A percentile compares a stretch with the other conserved stretches of the same genome.
Evolutionary conservation across 2,113 vertebrate genomes (phyloP).

Genomic region (Scophthalmus maximus): DNA sequence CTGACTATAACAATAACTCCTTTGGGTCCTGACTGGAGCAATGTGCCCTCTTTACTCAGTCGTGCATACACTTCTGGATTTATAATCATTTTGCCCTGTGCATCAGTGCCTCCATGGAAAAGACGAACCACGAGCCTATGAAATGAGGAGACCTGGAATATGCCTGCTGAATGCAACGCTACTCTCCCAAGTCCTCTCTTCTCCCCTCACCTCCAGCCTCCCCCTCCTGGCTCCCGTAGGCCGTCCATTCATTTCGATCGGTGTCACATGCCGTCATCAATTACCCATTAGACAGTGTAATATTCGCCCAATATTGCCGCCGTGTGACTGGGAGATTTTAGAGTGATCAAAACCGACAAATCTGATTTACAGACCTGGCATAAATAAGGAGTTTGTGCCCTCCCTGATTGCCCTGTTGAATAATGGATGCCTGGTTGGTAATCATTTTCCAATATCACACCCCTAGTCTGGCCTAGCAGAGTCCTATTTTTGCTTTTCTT

Average conservation of each 20-base stretch:
- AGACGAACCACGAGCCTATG: neutral
- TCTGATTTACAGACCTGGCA: slow-evolving; percentile 82
- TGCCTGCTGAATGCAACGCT: slow-evolving; percentile 18
- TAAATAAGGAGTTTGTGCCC: slow-evolving; percentile 82
- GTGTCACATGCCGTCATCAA: slow-evolving; percentile 80
- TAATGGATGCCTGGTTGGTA: slow-evolving; percentile 84
- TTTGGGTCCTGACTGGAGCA: slow-evolving; percentile 27
- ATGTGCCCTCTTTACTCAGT: slow-evolving; percentile 13
- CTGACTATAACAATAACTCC: slow-evolving; percentile 1
- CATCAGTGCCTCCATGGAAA: neutral
- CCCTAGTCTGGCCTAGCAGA: slow-evolving; percentile 49
- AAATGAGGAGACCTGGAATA: slow-evolving; percentile 10
- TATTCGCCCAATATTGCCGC: slow-evolving; percentile 81
- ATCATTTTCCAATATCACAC: slow-evolving; percentile 83
- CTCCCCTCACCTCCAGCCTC: neutral
- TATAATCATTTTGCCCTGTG: neutral
- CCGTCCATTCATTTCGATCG: slow-evolving; percentile 68
- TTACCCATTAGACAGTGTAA: slow-evolving; percentile 83
- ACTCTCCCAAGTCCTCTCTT: slow-evolving; percentile 31
- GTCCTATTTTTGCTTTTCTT: slow-evolving; percentile 13
- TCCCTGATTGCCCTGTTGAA: slow-evolving; percentile 83
- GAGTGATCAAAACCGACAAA: slow-evolving; percentile 86
- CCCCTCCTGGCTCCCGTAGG: slow-evolving; percentile 33
- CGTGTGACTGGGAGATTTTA: slow-evolving; percentile 79
- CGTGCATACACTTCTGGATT: slow-evolving; percentile 2